Conservation (phyloP, 2,113 vertebrate genomes). For the Pongo pygmaeus region DNA sequence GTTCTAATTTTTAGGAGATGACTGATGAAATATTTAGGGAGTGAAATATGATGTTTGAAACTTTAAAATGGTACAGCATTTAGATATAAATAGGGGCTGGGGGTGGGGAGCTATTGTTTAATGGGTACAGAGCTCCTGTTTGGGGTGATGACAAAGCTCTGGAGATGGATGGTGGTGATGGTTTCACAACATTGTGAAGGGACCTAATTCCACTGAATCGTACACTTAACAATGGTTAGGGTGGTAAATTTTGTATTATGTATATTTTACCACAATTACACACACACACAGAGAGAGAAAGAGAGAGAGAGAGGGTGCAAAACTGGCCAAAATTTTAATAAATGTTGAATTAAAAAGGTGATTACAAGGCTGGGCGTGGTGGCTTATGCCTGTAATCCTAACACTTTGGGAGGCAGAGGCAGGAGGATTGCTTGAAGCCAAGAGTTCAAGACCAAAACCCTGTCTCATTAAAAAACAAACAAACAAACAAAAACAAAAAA, state of each 20-base stretch:
- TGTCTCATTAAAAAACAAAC: no score
- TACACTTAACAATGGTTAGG: conserved; percentile 1
- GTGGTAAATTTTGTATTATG: not conserved
- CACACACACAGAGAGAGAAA: not conserved
- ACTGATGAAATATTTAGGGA: conserved; percentile 28
- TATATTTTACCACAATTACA: not conserved
- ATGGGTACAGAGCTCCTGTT: not conserved
- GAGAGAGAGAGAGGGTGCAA: not conserved
- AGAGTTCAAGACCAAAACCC: no score
- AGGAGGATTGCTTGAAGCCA: no score
- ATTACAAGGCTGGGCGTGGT: not conserved
- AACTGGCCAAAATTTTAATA: conserved; percentile 34
- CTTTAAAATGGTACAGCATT: conserved; percentile 34
- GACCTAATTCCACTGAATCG: not conserved
- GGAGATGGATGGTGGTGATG: not conserved
- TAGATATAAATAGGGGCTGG: not conserved
- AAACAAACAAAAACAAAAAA: no score
- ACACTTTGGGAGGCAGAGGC: no score
- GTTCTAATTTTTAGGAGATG: conserved; percentile 43
- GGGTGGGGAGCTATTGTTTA: not conserved
- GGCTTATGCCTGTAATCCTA: no score
- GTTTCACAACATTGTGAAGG: not conserved
- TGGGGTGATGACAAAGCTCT: not conserved
- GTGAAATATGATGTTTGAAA: conserved; percentile 8
- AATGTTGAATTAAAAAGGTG: conserved; percentile 44